Evolutionary conservation across 2,888 invertebrate genomes (phyloP), one percentile per base, ranked within the genome.

Genomic region (Ramazzottius varieornatus): DNA sequence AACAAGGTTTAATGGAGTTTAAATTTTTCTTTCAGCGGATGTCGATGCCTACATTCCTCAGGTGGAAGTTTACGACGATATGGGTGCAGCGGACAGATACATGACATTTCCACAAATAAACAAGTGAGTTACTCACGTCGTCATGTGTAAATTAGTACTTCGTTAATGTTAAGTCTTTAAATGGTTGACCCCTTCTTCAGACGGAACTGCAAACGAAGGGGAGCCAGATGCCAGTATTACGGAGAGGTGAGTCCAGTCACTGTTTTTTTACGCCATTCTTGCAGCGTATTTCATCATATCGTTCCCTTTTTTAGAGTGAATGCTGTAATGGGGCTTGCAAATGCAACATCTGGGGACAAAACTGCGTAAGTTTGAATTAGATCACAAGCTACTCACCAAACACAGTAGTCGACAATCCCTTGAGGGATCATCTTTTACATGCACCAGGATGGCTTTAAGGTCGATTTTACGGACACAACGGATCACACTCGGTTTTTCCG

Each of bases 281-380:
- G 40, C 8, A 13, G 40, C 40, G 40, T 40, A 13, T 13, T 40
- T 40, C 20, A 13, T 40, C 20, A 13, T 20, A 8, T 40, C 40
- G 40, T 13, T 40, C 8, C n/a, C 24, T 16, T 54, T n/a, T 54
- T 8, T 29, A 54, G 54, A 54, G 24, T 54, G 54, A 54, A 54
- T 54, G 54, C 54, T 54, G 54, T 29, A 24, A 29, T 8, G 54
- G 54, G 8, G 20, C 13, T 4, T 54, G 54, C 29, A 54, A 54
- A 29, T 54, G 54, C 29, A 54, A 54, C 29, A 54, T 54, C 20
- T 54, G 54, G 54, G 54, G 54, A 54, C 54, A 54, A 29, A 54
- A 54, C 54, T 54, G 54, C 54, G 54, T 54, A 54, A 54, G 54
- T 54, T 20, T 13, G 40, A 8, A n/a, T n/a, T n/a, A n/a, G n/a